Conservation (phyloP, 2,888 invertebrate genomes). For the Pherbina coryleti region DNA sequence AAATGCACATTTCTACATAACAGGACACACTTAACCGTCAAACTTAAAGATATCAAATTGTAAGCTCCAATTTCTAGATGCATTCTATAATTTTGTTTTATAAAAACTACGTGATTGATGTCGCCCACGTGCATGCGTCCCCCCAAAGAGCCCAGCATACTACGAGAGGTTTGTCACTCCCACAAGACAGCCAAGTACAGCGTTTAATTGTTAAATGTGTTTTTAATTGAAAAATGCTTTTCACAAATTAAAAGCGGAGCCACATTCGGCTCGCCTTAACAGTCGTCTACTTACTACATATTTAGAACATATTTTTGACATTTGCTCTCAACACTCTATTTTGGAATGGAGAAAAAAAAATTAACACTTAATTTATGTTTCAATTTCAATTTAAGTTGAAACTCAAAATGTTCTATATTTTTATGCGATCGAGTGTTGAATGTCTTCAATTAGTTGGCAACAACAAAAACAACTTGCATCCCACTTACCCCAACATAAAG, state of each 20-base stretch:
- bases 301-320: conserved; percentile 29
- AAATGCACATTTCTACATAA: no score
- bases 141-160: neutral
- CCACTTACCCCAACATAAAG: neutral
- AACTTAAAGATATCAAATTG: no score
- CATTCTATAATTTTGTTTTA: neutral
- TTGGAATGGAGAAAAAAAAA: neutral
- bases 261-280: neutral
- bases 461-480: neutral
- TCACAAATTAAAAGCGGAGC: conserved; percentile 19
- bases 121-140: conserved; percentile 20
- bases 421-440: conserved; percentile 15
- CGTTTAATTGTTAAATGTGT: conserved; percentile 42
- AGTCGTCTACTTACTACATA: neutral
- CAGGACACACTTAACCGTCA: no score
- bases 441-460: conserved; percentile 31
- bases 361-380: conserved; percentile 33
- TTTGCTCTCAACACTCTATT: conserved; percentile 23
- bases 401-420: conserved; percentile 4
- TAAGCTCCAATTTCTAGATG: no score
- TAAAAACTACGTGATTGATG: conserved; percentile 15
- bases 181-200: neutral
- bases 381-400: conserved; percentile 24
- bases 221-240: conserved; percentile 42
- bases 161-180: neutral